A percentile compares a stretch with the other conserved stretches of the same genome.
Evolutionary conservation across 2,113 vertebrate species (phyloP).

Genomic region (Clarias batrachus): DNA sequence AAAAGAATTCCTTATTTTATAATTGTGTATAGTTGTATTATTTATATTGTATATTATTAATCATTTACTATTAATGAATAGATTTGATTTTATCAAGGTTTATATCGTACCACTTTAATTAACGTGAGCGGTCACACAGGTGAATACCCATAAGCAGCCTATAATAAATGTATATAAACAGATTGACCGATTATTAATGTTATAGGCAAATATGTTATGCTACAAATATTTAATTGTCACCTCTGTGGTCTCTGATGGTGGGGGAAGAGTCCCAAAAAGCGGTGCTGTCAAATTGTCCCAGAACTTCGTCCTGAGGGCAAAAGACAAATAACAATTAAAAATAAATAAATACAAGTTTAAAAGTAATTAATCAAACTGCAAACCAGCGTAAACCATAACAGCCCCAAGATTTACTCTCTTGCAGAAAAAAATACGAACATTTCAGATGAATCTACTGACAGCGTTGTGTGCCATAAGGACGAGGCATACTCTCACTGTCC

Average conservation of each 20-base stretch:
- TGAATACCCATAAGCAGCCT: not conserved
- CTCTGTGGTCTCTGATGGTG: conserved; percentile 88
- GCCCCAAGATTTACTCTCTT: not conserved
- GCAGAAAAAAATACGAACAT: not conserved
- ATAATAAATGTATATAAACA: not conserved
- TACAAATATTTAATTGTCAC: conserved; percentile 60
- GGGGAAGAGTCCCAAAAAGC: conserved; percentile 84
- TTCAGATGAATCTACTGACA: not conserved
- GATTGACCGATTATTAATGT: not conserved
- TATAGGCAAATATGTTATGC: not conserved
- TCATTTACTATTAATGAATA: not conserved
- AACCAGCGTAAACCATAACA: not conserved
- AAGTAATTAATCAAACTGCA: not conserved
- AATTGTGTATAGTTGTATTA: not conserved
- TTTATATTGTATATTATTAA: no score
- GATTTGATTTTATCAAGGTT: not conserved
- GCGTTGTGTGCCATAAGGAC: not conserved
- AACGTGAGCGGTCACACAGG: not conserved
- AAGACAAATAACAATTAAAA: not conserved
- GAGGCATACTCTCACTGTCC: not conserved
- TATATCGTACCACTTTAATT: not conserved
- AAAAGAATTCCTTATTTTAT: not conserved
- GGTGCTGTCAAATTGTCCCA: conserved; percentile 94
- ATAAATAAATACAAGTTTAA: not conserved
- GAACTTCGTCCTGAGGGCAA: conserved; percentile 82